phyloP scores from a whole-genome alignment of 1,140 invertebrate genomes.

The Reticulitermes speratus region DNA sequence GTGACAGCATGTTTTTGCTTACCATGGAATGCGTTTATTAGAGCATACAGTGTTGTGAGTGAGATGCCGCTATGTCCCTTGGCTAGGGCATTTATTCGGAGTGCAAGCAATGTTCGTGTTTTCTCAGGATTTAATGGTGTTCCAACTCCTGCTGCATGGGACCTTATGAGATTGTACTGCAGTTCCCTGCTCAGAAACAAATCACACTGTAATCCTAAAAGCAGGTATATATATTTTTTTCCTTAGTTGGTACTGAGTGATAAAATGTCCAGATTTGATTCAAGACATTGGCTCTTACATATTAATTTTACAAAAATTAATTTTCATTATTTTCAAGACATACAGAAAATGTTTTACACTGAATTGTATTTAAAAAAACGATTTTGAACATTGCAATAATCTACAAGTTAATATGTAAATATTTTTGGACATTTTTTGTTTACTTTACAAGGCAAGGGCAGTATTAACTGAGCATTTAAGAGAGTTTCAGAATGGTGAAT shows the following conservation, averaged over 20 bases:
- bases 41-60: constrained; percentile 58
- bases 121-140: constrained; percentile 60
- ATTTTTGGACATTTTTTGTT: too few relatives aligned
- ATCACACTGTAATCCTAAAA: not conserved
- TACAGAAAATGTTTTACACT: too few relatives aligned
- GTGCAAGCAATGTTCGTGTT: constrained; percentile 67
- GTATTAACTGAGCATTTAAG: too few relatives aligned
- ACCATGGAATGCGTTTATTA: constrained; percentile 74
- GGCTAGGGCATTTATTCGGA: constrained; percentile 70
- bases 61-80: constrained; percentile 75
- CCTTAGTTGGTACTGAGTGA: not conserved
- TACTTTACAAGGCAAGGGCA: too few relatives aligned
- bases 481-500: too few relatives aligned
- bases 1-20: constrained; percentile 34
- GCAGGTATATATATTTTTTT: not conserved
- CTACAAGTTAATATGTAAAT: too few relatives aligned
- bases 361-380: too few relatives aligned
- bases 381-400: too few relatives aligned
- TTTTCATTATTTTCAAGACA: too few relatives aligned
- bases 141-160: constrained; percentile 71
- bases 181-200: constrained; percentile 46
- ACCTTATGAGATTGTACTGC: constrained; percentile 70
- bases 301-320: not conserved
- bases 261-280: not conserved
- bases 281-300: not conserved